phyloP scores from a whole-genome alignment of 64 coral and sea anemone species.

The Montipora capricornis region DNA sequence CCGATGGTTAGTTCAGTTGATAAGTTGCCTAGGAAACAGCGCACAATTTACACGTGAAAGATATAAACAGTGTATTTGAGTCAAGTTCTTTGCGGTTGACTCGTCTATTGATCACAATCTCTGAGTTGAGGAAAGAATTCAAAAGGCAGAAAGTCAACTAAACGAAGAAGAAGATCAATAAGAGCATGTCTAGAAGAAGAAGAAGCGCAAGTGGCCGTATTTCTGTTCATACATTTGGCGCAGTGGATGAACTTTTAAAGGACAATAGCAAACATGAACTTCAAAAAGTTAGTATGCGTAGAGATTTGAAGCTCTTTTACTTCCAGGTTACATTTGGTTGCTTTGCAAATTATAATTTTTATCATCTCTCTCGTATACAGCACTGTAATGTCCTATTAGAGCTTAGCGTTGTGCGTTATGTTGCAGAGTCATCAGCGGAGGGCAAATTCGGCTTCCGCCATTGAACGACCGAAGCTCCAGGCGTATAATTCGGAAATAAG shows the following conservation, averaged over 20 bases:
- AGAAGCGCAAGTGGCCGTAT: conserved; percentile 77
- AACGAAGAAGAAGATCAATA: conserved; percentile 11
- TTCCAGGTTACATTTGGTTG: not conserved
- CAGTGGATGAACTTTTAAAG: conserved; percentile 82
- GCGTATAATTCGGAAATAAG: conserved; percentile 4
- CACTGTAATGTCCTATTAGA: not conserved
- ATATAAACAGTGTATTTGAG: not conserved
- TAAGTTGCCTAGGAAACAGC: conserved; percentile 62
- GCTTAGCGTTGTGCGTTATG: not conserved
- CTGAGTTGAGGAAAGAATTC: conserved; percentile 28
- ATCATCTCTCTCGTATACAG: not conserved
- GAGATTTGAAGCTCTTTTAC: not conserved
- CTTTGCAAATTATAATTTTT: not conserved
- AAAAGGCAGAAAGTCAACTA: conserved; percentile 45
- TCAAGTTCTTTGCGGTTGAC: conserved; percentile 10
- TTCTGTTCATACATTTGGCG: conserved; percentile 87
- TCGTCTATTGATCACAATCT: conserved; percentile 30
- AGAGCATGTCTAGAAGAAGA: conserved; percentile 67
- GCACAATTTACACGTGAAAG: conserved; percentile 86
- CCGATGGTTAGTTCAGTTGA: not conserved
- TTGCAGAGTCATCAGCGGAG: conserved; percentile 63
- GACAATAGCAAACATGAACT: conserved; percentile 69
- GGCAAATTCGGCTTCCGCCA: conserved; percentile 65
- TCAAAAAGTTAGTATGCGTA: conserved; percentile 37
- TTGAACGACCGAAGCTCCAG: conserved; percentile 41